Base-by-base conservation (phyloP, 1,140 invertebrate species). In the Drosophila rufa region DNA sequence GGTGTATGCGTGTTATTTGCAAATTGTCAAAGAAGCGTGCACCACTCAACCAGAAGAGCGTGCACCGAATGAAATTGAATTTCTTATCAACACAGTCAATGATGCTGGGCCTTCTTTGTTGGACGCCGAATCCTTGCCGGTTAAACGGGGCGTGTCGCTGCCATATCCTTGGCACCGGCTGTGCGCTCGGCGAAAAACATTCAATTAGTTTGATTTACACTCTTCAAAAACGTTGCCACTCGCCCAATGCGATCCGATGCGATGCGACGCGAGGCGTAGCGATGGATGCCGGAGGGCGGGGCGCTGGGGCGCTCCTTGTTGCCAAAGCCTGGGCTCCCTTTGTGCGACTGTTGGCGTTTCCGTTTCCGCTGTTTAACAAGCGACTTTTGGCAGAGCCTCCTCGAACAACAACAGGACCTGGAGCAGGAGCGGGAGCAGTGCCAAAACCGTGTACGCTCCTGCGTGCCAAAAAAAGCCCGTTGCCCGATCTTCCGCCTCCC, bases 141-240 rank as follows among this genome's bases (percentile, higher is more conserved):
- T 79, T 75, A 65, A 68, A 43, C 47, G 64, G 68, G 56, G 56
- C 67, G 64, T 75, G 65, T 83, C 25, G 61, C 61, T 59, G 75
- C 69, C 56, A 59, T 83, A 60, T 76, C 77, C 57, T 67, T 79
- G 83, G 80, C 75, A 87, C 59, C 76, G 75, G 83, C 83, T 73
- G 75, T 79, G 83, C 61, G 83, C 76, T 82, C 75, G 50, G 50
- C 77, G 65, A 89, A 87, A 87, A 87, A 87, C 83, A 87, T 87
- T 89, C 83, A 87, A 87, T 87, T 87, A 87, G 83, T 87, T 87
- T 89, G 83, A 87, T 87, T 87, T 87, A 87, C 83, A 87, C 83
- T 79, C 64, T 79, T 79, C 58, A 45, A 53, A 79, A 79, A 69
- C 42, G 50, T 43, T 64, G 69, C 68, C 68, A 61, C 55, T 50